These are phyloP conservation scores for Drosophila tanythrix DNA, from an alignment of 2,888 invertebrate species.

Conservation along the genomic window DNA sequence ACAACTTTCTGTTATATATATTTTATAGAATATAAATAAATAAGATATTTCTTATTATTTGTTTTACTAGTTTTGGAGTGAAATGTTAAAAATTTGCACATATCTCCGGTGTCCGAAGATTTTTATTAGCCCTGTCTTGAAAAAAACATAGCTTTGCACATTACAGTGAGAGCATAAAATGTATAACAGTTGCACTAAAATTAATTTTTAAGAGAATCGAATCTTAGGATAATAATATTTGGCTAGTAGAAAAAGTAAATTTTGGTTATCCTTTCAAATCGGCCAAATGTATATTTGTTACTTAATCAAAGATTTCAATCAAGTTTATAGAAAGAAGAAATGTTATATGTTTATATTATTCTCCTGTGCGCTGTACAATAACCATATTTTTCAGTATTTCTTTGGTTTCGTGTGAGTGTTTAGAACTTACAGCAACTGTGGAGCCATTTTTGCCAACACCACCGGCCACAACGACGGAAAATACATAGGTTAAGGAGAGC, in stretches of 20 bases:
- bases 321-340: background rate
- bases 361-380: constrained; percentile 7
- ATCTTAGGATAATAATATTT: background rate
- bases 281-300: background rate
- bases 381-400: constrained; percentile 14
- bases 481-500: constrained; percentile 90
- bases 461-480: constrained; percentile 93
- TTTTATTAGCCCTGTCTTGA: background rate
- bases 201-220: too few relatives aligned
- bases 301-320: background rate
- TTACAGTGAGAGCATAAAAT: background rate
- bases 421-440: constrained; percentile 97
- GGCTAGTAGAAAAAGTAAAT: too few relatives aligned
- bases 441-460: constrained; percentile 99
- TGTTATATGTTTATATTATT: background rate
- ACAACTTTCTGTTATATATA: background rate
- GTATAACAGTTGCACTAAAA: background rate
- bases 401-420: constrained; percentile 39
- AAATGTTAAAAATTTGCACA: background rate
- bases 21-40: background rate
- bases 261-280: background rate
- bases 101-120: background rate
- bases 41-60: background rate
- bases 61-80: background rate
- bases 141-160: background rate